These are phyloP conservation scores for Penaeus vannamei DNA, from an alignment of 1,140 invertebrate species.

Conservation along the genomic window DNA sequence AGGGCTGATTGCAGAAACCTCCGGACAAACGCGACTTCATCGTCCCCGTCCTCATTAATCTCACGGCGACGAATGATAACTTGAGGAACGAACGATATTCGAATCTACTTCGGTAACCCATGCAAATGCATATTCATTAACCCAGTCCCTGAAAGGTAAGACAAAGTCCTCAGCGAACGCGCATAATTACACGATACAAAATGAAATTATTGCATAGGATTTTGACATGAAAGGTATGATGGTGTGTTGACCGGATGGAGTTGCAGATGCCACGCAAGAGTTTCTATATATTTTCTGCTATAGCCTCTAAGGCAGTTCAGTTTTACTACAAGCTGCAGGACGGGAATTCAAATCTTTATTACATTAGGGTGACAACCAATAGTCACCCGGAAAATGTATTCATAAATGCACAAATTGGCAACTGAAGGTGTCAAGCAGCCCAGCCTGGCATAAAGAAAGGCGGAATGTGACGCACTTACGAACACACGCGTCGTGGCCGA, in stretches of 20 bases:
- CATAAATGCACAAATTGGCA: conserved; percentile 14
- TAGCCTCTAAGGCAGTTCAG: background rate
- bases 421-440: conserved; percentile 33
- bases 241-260: conserved; percentile 42
- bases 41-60: background rate
- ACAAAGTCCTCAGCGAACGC: conserved; percentile 44
- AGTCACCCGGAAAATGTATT: too few species aligned
- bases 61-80: background rate
- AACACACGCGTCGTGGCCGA: background rate
- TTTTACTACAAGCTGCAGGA: too few species aligned
- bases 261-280: background rate
- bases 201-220: conserved; percentile 47
- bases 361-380: too few species aligned
- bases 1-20: background rate
- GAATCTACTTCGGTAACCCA: conserved; percentile 16
- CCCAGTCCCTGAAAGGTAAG: conserved; percentile 47
- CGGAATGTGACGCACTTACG: background rate
- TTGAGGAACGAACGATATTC: background rate
- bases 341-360: too few species aligned
- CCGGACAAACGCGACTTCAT: background rate
- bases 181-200: conserved; percentile 52
- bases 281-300: conserved; percentile 28
- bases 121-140: conserved; percentile 50
- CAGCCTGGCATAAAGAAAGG: background rate
- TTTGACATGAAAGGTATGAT: conserved; percentile 40